Evolutionary conservation across 2,888 invertebrate genomes (phyloP), one percentile per base, ranked within the genome.

Genomic region (Chydorus sphaericus): DNA sequence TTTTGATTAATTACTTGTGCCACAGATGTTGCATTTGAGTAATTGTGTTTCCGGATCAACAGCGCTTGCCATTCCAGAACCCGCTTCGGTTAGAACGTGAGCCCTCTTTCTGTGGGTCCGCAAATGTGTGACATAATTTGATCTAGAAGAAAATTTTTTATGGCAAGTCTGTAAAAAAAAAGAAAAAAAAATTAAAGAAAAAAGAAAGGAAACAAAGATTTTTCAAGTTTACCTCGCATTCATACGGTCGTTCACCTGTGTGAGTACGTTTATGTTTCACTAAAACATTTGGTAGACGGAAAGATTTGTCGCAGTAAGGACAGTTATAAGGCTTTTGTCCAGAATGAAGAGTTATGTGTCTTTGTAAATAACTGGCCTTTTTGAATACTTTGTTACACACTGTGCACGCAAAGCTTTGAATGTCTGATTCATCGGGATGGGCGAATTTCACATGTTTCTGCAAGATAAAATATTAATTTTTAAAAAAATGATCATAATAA

Each of bases 1-100:
- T n/a, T n/a, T n/a, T n/a, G n/a, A n/a, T n/a, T n/a, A n/a, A n/a
- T n/a, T n/a, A 23, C 16, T 23, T 18, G 44, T 44, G 26, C 18
- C 23, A n/a, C 44, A 44, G 1, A 44, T 28, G 18, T 44, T 28
- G 28, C 44, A 44, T 26, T 44, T 44, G 11, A 44, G 44, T 10
- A 44, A 28, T n/a, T 44, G 44, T 26, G 44, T 44, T 44, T 44
- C 44, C 23, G 44, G 44, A 44, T 44, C 44, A 1, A 44, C 44
- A 23, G 28, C 23, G 28, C 26, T 44, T 44, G 23, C 38, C n/a
- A n/a, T n/a, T n/a, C n/a, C n/a, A n/a, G n/a, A n/a, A n/a, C n/a
- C n/a, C 10, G 38, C 20, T 4, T 38, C 44, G 5, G 44, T 20
- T 44, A 44, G 28, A 26, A 44, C 20, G 4, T 28, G 18, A 14